Percentiles rank a stretch among this genome's conserved stretches.
Conservation (phyloP, 2,113 vertebrate species). For the Chloropsis cyanopogon region DNA sequence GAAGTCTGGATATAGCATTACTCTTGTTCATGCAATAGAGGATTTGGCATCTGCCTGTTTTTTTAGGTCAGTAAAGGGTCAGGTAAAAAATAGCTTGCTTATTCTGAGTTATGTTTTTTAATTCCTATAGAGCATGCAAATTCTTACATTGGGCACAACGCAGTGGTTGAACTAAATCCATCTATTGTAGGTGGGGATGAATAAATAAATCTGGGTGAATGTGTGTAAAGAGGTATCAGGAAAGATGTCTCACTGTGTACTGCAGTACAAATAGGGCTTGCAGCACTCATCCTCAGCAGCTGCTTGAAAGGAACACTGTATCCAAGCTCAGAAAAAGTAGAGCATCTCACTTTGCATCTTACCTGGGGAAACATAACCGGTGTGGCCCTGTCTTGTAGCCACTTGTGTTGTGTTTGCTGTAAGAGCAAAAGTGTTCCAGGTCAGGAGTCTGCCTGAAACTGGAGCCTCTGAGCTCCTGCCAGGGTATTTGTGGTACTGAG, state of each 20-base stretch:
- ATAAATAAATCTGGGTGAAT: neutral
- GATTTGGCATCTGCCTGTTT: neutral
- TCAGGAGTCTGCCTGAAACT: neutral
- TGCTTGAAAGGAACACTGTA: neutral
- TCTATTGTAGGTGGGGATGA: neutral
- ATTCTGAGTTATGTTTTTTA: neutral
- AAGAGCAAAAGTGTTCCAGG: neutral
- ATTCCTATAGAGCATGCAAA: neutral
- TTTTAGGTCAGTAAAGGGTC: neutral
- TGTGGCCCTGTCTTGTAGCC: neutral
- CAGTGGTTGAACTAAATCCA: neutral
- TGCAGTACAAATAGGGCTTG: neutral
- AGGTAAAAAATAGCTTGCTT: neutral
- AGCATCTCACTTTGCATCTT: neutral
- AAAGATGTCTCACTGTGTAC: neutral
- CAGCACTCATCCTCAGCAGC: neutral
- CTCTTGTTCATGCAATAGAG: neutral
- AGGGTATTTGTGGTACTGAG: neutral
- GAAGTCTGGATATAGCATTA: neutral
- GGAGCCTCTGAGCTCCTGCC: neutral
- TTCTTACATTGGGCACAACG: neutral
- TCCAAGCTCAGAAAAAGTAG: neutral
- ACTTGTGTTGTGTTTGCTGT: neutral
- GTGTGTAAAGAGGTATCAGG: neutral
- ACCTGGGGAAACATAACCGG: neutral